Evolutionary conservation across 2,113 vertebrate species (phyloP).

Genomic region (Sebastes fasciatus): DNA sequence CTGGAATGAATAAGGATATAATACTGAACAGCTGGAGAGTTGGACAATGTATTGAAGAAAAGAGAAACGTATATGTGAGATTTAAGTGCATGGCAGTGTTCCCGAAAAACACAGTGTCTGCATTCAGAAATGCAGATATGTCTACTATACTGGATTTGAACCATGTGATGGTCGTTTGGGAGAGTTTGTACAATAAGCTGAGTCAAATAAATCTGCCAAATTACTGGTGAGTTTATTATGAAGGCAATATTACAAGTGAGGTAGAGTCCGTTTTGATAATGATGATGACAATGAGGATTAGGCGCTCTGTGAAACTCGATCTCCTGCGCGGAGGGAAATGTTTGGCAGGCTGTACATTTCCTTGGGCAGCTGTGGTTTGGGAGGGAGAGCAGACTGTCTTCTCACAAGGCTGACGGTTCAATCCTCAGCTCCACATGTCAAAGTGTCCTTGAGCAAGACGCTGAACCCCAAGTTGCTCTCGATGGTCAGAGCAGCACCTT

Average conservation of each 20-base stretch:
- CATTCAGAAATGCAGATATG: background rate
- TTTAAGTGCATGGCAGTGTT: background rate
- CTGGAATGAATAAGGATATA: slow-evolving; percentile 33
- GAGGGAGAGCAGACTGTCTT: background rate
- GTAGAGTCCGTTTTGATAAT: slow-evolving; percentile 8
- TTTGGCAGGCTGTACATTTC: slow-evolving; percentile 15
- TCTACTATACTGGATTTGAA: background rate
- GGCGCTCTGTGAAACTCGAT: background rate
- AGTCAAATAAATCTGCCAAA: slow-evolving; percentile 16
- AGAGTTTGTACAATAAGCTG: slow-evolving; percentile 5
- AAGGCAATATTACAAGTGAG: slow-evolving; percentile 7
- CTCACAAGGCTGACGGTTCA: background rate
- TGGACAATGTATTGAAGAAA: slow-evolving; percentile 22
- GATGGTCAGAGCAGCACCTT: background rate
- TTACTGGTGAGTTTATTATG: background rate
- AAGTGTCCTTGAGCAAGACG: slow-evolving; percentile 21
- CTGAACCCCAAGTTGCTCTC: background rate
- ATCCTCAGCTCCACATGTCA: slow-evolving; percentile 9
- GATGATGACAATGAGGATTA: slow-evolving; percentile 23
- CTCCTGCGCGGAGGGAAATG: background rate
- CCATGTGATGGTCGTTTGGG: background rate
- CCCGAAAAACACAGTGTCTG: background rate
- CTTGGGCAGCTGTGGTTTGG: background rate
- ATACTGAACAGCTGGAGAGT: slow-evolving; percentile 43
- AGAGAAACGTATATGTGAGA: slow-evolving; percentile 4